These are phyloP conservation scores for Lagodon rhomboides DNA, from an alignment of 2,797 vertebrate genomes.

Conservation along the genomic window DNA sequence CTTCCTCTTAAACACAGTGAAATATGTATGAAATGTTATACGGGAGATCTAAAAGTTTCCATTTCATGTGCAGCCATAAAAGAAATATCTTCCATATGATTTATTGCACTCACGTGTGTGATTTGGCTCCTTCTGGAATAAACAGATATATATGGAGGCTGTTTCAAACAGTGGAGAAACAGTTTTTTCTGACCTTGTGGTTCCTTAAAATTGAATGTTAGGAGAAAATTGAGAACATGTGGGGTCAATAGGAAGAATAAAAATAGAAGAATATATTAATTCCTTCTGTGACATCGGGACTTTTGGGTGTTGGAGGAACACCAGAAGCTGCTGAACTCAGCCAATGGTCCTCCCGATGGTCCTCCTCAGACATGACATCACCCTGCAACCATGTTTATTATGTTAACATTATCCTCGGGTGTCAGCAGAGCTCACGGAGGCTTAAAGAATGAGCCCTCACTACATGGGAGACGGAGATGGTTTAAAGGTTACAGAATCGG, in stretches of 20 bases:
- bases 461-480: constrained; percentile 4
- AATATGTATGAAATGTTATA: constrained; percentile 9
- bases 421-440: constrained; percentile 74
- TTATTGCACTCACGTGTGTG: background rate
- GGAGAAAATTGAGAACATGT: constrained; percentile 38
- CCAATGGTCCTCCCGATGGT: constrained; percentile 55
- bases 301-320: constrained; percentile 42
- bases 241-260: constrained; percentile 36
- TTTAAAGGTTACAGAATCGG: constrained; percentile 22
- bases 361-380: constrained; percentile 89
- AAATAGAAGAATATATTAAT: constrained; percentile 38
- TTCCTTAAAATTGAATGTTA: constrained; percentile 9
- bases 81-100: background rate
- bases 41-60: background rate
- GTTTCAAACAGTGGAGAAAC: background rate
- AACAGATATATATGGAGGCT: background rate
- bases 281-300: constrained; percentile 32
- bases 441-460: constrained; percentile 37
- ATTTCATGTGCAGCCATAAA: background rate
- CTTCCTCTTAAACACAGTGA: background rate
- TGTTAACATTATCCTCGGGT: constrained; percentile 79
- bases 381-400: constrained; percentile 83
- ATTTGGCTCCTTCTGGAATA: constrained; percentile 2
- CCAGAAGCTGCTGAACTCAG: constrained; percentile 50
- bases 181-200: constrained; percentile 20